A percentile compares a stretch with the other conserved stretches of the same genome.
These are phyloP conservation scores for Thaleichthys pacificus DNA, from an alignment of 2,797 vertebrate genomes.

Conservation along the genomic window DNA sequence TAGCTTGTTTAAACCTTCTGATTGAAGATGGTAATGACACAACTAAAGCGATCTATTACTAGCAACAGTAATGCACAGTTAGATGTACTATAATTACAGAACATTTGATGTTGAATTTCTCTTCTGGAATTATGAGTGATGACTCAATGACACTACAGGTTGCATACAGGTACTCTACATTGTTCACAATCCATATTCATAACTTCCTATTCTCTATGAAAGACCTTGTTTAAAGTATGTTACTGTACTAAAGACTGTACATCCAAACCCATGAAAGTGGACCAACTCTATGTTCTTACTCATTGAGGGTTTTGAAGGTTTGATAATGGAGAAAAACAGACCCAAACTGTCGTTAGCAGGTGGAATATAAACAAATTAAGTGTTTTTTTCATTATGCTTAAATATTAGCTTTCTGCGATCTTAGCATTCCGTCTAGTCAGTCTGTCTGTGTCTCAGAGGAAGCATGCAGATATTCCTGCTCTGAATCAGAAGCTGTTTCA, in stretches of 20 bases:
- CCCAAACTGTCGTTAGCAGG: neutral
- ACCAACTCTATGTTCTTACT: neutral
- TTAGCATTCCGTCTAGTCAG: neutral
- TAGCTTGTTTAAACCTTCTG: constrained; percentile 1
- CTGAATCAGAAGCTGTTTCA: constrained; percentile 12
- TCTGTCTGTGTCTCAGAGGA: constrained; percentile 2
- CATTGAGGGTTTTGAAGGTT: neutral
- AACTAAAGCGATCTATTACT: neutral
- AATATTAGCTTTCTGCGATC: constrained; percentile 7
- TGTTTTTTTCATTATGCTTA: no score
- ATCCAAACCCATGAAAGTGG: neutral
- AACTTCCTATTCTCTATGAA: neutral
- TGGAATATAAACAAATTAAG: neutral
- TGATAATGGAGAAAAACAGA: constrained; percentile 1
- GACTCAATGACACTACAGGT: no score
- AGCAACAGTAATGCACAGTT: neutral
- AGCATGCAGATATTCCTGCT: constrained; percentile 2
- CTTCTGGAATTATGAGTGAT: no score
- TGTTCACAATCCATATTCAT: neutral
- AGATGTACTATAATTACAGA: neutral
- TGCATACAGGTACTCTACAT: neutral
- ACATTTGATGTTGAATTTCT: neutral
- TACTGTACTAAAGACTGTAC: neutral
- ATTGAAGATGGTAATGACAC: neutral
- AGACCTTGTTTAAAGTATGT: neutral